phyloP scores from a whole-genome alignment of 2,888 invertebrate species.

The Pegoplata infirma region DNA sequence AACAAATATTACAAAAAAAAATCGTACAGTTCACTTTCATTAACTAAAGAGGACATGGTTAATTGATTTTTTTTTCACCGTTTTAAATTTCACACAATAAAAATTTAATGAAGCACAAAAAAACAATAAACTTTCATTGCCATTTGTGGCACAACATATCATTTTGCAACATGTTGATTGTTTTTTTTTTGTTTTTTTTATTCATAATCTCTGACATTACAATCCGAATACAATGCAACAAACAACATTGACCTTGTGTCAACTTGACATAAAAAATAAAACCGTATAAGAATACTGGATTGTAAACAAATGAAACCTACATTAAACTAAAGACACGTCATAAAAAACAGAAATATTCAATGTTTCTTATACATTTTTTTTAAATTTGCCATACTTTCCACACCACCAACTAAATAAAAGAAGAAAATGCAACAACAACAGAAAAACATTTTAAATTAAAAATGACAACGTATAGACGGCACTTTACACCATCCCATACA shows the following conservation, averaged over 20 bases:
- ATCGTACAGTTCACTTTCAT: slow-evolving; percentile 25
- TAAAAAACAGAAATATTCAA: neutral
- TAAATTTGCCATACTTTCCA: slow-evolving; percentile 51
- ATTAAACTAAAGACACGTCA: neutral
- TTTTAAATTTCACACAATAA: slow-evolving; percentile 42
- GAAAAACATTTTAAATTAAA: slow-evolving; percentile 45
- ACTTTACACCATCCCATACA: slow-evolving; percentile 50
- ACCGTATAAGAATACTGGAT: neutral
- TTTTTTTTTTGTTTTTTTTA: slow-evolving; percentile 40
- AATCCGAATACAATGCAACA: slow-evolving; percentile 46
- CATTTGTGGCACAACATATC: slow-evolving; percentile 40
- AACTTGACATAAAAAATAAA: slow-evolving; percentile 47
- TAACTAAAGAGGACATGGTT: slow-evolving; percentile 16
- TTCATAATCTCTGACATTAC: slow-evolving; percentile 55
- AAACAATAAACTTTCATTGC: slow-evolving; percentile 51
- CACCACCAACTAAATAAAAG: slow-evolving; percentile 29
- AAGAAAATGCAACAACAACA: neutral
- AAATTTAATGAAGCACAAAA: neutral
- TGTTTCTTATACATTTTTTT: neutral
- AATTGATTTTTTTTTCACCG: slow-evolving; percentile 23
- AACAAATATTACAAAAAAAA: neutral
- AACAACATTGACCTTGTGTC: slow-evolving; percentile 61
- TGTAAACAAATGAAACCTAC: neutral
- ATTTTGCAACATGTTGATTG: slow-evolving; percentile 49
- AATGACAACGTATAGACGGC: slow-evolving; percentile 54